Evolutionary conservation across 2,888 invertebrate species (phyloP).

Genomic region (Apeira syringaria): DNA sequence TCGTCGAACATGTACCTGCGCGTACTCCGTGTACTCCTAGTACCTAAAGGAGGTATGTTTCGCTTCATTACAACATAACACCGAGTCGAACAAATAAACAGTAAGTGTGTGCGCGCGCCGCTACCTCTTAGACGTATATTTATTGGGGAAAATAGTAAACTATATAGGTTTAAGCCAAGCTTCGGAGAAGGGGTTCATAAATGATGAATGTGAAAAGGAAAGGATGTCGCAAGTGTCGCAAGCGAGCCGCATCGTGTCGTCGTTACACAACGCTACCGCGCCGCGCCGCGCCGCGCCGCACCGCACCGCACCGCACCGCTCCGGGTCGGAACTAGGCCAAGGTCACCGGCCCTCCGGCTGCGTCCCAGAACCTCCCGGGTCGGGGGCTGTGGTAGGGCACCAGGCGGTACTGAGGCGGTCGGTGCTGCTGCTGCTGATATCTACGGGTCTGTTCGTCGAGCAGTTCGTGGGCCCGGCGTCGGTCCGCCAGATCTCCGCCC

Average conservation of each 20-base stretch:
- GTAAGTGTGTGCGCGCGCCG: no score
- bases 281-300: no score
- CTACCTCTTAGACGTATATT: background rate
- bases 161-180: background rate
- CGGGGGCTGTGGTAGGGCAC: slow-evolving; percentile 36
- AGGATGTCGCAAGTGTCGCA: slow-evolving; percentile 29
- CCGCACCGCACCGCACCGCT: no score
- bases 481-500: slow-evolving; percentile 1
- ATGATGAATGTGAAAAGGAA: slow-evolving; percentile 30
- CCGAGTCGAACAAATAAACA: no score
- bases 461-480: slow-evolving; percentile 22
- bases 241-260: slow-evolving; percentile 32
- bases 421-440: slow-evolving; percentile 26
- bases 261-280: slow-evolving; percentile 44
- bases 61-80: no score
- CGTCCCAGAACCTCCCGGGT: slow-evolving; percentile 27
- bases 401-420: slow-evolving; percentile 43
- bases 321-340: slow-evolving; percentile 65
- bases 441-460: slow-evolving; percentile 30
- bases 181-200: slow-evolving; percentile 12
- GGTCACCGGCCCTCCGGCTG: slow-evolving; percentile 57
- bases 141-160: background rate
- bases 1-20: no score
- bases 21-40: no score
- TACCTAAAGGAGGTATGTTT: no score